These are phyloP conservation scores for Pempheris klunzingeri DNA, from an alignment of 2,797 vertebrate species.

Conservation along the genomic window DNA sequence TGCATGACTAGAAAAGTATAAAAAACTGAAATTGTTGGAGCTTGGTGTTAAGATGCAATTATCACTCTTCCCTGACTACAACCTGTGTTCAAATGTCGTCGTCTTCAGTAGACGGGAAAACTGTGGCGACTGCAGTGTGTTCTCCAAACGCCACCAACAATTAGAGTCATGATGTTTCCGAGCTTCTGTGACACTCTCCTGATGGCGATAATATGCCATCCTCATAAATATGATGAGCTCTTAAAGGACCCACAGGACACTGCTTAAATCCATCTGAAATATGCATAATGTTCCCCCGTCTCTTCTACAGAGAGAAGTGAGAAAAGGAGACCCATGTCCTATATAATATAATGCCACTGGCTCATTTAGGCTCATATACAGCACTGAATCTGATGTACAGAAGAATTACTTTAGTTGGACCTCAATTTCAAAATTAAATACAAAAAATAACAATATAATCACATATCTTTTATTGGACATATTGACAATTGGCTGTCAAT, in stretches of 20 bases:
- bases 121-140: constrained; percentile 30
- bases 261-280: constrained; percentile 79
- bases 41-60: neutral
- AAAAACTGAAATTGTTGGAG: neutral
- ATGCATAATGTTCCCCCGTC: constrained; percentile 72
- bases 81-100: constrained; percentile 1
- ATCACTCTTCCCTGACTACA: neutral
- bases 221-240: constrained; percentile 80
- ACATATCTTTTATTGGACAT: neutral
- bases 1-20: neutral
- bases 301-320: constrained; percentile 31
- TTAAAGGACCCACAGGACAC: constrained; percentile 78
- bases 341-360: constrained; percentile 36
- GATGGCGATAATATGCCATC: constrained; percentile 74
- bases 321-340: constrained; percentile 39
- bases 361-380: constrained; percentile 35
- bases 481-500: neutral
- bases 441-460: neutral
- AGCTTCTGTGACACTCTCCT: constrained; percentile 75
- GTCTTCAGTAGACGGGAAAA: constrained; percentile 18
- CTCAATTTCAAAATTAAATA: neutral
- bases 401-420: neutral
- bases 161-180: constrained; percentile 66
- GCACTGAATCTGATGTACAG: neutral
- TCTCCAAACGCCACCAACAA: constrained; percentile 69